Base-by-base conservation (phyloP, 2,113 vertebrate genomes). In the Carettochelys insculpta region DNA sequence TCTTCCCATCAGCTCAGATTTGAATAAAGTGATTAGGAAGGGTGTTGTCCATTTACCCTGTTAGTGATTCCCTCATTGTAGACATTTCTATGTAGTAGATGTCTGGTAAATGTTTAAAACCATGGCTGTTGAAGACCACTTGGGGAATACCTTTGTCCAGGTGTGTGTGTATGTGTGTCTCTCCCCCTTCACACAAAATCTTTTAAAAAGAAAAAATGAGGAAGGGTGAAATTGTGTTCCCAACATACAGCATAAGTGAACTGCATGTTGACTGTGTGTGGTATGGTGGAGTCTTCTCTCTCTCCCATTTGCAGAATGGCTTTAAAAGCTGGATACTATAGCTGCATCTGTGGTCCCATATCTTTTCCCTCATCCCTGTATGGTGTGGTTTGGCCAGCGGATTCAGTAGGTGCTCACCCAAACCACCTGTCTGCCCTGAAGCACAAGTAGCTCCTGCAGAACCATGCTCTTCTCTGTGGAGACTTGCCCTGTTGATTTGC, bases 231-330 rank as follows among this genome's bases (percentile, higher is more conserved):
- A 20, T 48, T 0, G 0, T 34, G n/a, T 12, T 43, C 13, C 6
- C 24, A 65, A n/a, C 51, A 22, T 34, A 8, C 8, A 56, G 54
- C 47, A 9, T 3, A 27, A 61, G 61, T 16, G 8, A 14, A 24
- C 13, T 31, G 24, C 2, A 20, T 25, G 14, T 22, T 0, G 0
- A 47, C 50, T 16, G 34, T 24, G 5, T n/a, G 19, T 5, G 6
- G 25, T 24, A 68, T 45, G 19, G 54, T 3, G 6, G 58, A 43
- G 53, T n/a, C 16, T n/a, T n/a, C 43, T 19, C 3, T 11, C 68
- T 11, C 38, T 51, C 86, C 34, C 13, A 6, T 31, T 51, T 4
- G 5, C 10, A 1, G 56, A 24, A 7, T 14, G 19, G 50, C 10
- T 0, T 1, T 13, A 3, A 2, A n/a, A 31, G 38, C 83, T 1